Conservation (phyloP, 2,797 vertebrate species). For the Halcyon smyrnensis region DNA sequence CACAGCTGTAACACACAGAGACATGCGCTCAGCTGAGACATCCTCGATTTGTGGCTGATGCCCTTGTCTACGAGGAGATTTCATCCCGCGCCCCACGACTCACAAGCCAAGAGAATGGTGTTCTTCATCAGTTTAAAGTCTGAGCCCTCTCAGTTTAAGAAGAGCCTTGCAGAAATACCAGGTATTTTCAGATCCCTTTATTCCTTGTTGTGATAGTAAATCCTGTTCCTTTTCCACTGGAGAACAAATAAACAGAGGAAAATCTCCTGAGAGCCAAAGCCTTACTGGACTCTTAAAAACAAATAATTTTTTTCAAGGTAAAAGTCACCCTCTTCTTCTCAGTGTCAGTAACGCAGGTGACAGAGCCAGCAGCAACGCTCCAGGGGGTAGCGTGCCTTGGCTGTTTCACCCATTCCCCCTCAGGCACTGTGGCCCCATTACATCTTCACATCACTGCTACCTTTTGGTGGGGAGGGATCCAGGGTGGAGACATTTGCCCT, state of each 20-base stretch:
- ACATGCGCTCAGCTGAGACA: not conserved
- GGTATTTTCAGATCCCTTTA: not conserved
- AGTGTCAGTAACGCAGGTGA: not conserved
- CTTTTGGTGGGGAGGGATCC: not conserved
- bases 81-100: not conserved
- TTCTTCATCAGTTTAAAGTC: not conserved
- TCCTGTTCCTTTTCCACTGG: not conserved
- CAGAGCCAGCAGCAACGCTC: not conserved
- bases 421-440: rapidly evolving
- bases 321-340: rapidly evolving
- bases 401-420: not conserved
- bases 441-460: not conserved
- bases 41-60: not conserved
- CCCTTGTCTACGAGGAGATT: not conserved
- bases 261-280: rapidly evolving
- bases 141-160: not conserved
- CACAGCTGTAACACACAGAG: not conserved
- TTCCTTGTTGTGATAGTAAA: not conserved
- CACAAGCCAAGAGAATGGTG: not conserved
- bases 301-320: not conserved
- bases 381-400: not conserved
- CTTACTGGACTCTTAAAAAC: not conserved
- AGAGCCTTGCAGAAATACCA: not conserved
- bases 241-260: not conserved
- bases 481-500: not conserved